Evolutionary conservation across 2,113 vertebrate species (phyloP).

Genomic region (Lynx canadensis): DNA sequence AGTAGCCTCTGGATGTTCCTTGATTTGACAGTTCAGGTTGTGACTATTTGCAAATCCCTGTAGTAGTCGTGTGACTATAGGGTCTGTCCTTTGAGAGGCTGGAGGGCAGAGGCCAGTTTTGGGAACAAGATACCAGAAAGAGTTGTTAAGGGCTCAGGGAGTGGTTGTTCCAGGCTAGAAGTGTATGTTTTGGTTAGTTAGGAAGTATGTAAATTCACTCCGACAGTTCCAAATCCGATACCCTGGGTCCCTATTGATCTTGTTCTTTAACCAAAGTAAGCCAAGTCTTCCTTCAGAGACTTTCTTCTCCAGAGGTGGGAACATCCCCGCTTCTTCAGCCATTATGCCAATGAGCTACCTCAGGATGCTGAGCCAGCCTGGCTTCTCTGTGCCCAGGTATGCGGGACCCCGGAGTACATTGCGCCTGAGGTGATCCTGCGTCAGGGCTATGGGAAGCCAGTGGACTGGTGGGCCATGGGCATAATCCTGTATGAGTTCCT

Average conservation of each 20-base stretch:
- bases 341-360: background rate
- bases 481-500: conserved; percentile 98
- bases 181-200: background rate
- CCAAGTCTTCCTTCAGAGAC: conserved; percentile 31
- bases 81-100: background rate
- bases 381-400: conserved; percentile 88
- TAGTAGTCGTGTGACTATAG: background rate
- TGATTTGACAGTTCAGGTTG: background rate
- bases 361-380: conserved; percentile 30
- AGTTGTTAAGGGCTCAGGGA: background rate
- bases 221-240: background rate
- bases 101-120: background rate
- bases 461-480: conserved; percentile 99
- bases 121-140: background rate
- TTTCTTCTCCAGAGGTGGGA: background rate
- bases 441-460: conserved; percentile 97
- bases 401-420: conserved; percentile 98
- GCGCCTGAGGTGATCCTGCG: conserved; percentile 97
- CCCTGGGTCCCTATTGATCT: background rate
- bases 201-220: background rate
- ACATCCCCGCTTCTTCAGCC: background rate
- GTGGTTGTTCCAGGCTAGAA: background rate
- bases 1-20: background rate
- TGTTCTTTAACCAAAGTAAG: background rate
- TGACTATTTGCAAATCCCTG: background rate